Conservation (phyloP, 2,797 vertebrate genomes). For the Zalophus californianus region DNA sequence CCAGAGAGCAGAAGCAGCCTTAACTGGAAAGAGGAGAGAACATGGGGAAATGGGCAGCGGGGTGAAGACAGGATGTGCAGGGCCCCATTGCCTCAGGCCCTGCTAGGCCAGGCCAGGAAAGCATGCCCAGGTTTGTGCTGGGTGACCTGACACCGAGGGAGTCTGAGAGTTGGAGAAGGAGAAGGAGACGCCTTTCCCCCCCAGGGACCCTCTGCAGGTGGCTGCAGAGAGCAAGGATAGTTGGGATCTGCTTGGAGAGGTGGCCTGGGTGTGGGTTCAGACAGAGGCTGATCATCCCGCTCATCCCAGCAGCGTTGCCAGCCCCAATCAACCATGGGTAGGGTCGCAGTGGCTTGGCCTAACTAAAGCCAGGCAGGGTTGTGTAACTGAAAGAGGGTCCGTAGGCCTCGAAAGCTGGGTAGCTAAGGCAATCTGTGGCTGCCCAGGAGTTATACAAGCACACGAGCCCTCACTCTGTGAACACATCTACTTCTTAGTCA, state of each 20-base stretch:
- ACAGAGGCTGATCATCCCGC: neutral
- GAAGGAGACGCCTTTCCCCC: neutral
- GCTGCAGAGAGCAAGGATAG: neutral
- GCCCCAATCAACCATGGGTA: neutral
- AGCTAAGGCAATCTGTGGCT: neutral
- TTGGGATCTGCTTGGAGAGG: neutral
- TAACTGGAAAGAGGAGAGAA: neutral
- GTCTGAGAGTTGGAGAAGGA: neutral
- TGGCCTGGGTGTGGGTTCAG: neutral
- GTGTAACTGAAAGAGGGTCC: neutral
- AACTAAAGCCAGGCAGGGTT: neutral
- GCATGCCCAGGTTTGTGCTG: neutral
- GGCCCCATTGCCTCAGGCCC: too few species aligned
- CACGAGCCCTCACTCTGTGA: neutral
- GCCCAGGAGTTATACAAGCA: neutral
- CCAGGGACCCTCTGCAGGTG: neutral
- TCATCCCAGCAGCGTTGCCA: neutral
- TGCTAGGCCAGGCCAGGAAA: neutral
- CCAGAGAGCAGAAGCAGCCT: neutral
- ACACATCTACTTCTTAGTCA: neutral
- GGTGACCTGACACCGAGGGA: neutral
- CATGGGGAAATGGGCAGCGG: rapidly evolving
- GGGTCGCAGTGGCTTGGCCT: neutral
- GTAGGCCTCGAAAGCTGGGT: neutral
- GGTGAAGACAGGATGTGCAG: neutral